Evolutionary conservation across 2,113 vertebrate species (phyloP).

Genomic region (Corythornis vintsioides): DNA sequence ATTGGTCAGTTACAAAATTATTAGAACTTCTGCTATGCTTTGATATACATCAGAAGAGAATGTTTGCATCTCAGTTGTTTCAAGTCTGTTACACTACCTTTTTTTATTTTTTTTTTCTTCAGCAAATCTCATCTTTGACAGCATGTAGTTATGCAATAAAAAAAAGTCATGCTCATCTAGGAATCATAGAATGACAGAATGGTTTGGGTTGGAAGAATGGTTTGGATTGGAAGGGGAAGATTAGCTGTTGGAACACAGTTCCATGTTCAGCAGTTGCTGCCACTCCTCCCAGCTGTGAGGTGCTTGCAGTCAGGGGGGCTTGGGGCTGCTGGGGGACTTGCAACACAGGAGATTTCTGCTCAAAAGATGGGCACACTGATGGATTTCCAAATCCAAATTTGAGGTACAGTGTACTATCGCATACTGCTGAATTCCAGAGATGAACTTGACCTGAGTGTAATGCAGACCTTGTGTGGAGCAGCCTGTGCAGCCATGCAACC

Average conservation of each 20-base stretch:
- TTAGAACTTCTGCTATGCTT: not conserved
- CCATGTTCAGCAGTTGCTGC: not conserved
- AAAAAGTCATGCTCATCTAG: not conserved
- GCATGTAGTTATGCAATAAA: not conserved
- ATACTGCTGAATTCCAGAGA: not conserved
- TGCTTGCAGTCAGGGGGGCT: not conserved
- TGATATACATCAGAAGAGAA: not conserved
- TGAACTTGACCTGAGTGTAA: fast-evolving
- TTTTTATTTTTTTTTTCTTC: not conserved
- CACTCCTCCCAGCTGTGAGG: not conserved
- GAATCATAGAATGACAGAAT: not conserved
- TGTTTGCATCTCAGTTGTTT: not conserved
- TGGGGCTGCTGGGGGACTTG: not conserved
- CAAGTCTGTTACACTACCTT: not conserved
- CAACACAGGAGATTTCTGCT: not conserved
- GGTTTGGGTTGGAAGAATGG: not conserved
- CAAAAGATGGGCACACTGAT: not conserved
- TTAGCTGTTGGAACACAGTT: not conserved
- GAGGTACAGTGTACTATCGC: not conserved
- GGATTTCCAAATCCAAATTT: not conserved
- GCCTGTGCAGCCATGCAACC: not conserved
- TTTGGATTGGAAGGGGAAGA: not conserved
- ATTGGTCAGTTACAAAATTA: not conserved
- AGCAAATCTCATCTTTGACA: not conserved
- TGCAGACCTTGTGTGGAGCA: not conserved